These are phyloP conservation scores for Serripes groenlandicus DNA, from an alignment of 2,888 invertebrate species.

Conservation along the genomic window DNA sequence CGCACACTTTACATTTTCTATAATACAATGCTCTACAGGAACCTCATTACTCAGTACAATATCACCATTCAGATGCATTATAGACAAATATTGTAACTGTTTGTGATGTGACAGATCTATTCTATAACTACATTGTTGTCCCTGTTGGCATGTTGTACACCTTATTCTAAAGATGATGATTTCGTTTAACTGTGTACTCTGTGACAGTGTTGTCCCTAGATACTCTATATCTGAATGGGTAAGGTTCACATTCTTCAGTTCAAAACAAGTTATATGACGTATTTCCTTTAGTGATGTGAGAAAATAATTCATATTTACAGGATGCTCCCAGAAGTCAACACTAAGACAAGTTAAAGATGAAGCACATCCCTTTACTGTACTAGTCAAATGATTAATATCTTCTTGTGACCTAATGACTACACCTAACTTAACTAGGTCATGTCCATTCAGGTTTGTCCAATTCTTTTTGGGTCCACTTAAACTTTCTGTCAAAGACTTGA, in stretches of 20 bases:
- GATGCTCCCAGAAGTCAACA: neutral
- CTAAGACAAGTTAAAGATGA: neutral
- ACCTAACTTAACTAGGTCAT: neutral
- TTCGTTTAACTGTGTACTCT: neutral
- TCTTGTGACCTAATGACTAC: neutral
- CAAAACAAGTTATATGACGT: neutral
- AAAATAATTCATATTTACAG: neutral
- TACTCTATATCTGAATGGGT: neutral
- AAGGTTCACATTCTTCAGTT: neutral
- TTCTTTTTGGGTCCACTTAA: neutral
- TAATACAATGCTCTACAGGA: too few relatives aligned
- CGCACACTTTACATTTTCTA: neutral
- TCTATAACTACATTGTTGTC: too few relatives aligned
- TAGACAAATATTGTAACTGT: too few relatives aligned
- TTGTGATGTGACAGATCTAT: too few relatives aligned
- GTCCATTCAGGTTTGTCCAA: neutral
- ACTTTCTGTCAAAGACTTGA: neutral
- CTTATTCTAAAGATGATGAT: too few relatives aligned
- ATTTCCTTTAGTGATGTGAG: neutral
- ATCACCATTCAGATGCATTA: too few relatives aligned
- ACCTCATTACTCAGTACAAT: too few relatives aligned
- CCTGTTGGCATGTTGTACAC: too few relatives aligned
- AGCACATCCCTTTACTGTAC: neutral
- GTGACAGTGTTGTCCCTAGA: neutral
- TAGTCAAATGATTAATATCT: neutral